A percentile compares a stretch with the other conserved stretches of the same genome.
These are phyloP conservation scores for Myiagra hebetior DNA, from an alignment of 2,113 vertebrate genomes.

Conservation along the genomic window DNA sequence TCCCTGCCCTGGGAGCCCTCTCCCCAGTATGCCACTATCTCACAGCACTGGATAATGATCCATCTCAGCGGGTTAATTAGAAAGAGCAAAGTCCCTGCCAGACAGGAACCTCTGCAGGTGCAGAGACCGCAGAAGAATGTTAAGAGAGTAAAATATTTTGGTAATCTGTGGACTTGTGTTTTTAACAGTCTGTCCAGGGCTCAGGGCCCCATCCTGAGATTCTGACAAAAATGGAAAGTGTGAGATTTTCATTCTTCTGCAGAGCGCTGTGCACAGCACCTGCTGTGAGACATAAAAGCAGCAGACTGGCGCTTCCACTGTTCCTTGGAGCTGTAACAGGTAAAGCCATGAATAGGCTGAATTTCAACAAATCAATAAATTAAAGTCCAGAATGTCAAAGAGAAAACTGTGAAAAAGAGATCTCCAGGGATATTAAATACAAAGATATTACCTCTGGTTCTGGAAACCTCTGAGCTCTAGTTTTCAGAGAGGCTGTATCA, in stretches of 20 bases:
- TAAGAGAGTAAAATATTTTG: background rate
- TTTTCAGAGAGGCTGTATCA: background rate
- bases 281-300: background rate
- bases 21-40: background rate
- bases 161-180: background rate
- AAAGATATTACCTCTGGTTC: background rate
- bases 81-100: background rate
- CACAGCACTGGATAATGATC: background rate
- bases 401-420: background rate
- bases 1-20: background rate
- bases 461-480: background rate
- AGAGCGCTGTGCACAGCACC: background rate
- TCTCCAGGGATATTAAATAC: background rate
- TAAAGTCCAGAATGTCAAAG: background rate
- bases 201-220: background rate
- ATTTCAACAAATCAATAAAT: conserved; percentile 8
- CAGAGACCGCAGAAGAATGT: background rate
- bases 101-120: background rate
- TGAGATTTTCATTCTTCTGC: background rate
- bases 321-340: background rate
- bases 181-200: background rate
- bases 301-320: background rate
- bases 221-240: background rate
- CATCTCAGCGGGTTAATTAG: background rate
- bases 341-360: background rate